Percentiles rank a stretch among this genome's conserved stretches.
These are phyloP conservation scores for Hippoglossus hippoglossus DNA, from an alignment of 2,797 vertebrate species.

Conservation along the genomic window DNA sequence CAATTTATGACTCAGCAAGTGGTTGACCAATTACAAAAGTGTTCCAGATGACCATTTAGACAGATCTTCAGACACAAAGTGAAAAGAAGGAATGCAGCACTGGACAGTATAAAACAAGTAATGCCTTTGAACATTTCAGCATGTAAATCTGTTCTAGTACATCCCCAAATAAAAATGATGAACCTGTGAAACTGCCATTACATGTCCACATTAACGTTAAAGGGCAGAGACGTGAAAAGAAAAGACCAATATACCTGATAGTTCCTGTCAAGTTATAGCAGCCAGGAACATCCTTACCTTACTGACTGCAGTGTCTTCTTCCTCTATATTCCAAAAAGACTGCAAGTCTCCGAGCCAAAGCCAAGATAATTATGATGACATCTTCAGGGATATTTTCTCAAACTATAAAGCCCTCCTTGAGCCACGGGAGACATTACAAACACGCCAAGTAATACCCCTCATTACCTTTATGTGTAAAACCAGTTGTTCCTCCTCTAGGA, in stretches of 20 bases:
- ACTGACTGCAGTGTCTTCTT: neutral
- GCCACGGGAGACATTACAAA: neutral
- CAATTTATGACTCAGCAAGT: too few relatives aligned
- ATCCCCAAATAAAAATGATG: too few relatives aligned
- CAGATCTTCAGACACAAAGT: too few relatives aligned
- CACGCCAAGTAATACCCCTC: neutral
- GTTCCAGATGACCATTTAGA: too few relatives aligned
- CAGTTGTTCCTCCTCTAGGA: neutral
- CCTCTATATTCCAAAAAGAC: neutral
- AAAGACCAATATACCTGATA: too few relatives aligned
- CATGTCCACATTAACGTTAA: neutral
- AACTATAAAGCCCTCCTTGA: neutral
- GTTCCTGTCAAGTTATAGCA: too few relatives aligned
- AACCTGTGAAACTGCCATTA: neutral
- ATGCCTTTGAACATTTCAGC: neutral
- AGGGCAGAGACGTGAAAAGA: neutral
- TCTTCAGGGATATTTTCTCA: neutral
- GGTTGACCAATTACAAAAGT: too few relatives aligned
- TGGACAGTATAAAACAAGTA: too few relatives aligned
- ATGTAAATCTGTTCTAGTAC: neutral
- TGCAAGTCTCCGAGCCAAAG: neutral
- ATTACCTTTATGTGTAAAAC: constrained; percentile 1
- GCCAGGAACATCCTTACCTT: neutral
- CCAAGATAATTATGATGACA: constrained; percentile 1
- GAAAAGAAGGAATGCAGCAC: too few relatives aligned